These are phyloP conservation scores for Astropecten irregularis DNA, from an alignment of 53 echinoderm and acorn worm species.

Conservation along the genomic window DNA sequence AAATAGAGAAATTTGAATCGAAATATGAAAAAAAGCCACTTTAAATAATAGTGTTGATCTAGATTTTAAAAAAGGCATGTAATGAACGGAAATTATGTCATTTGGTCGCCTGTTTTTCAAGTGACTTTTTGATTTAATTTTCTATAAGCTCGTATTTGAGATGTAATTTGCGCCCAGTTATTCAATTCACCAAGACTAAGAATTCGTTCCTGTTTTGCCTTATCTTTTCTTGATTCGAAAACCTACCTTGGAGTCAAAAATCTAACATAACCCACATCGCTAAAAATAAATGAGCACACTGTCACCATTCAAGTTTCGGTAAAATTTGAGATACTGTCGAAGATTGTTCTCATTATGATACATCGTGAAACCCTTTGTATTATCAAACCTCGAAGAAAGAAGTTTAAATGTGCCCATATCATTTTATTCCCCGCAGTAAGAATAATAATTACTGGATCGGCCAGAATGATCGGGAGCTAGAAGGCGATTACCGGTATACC, in stretches of 20 bases:
- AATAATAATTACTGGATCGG: conserved; percentile 57
- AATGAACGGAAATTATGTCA: no score
- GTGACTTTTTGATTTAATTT: no score
- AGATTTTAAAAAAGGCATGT: no score
- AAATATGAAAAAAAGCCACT: background rate
- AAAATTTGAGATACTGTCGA: background rate
- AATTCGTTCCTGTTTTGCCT: background rate
- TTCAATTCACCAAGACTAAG: no score
- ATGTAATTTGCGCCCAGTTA: no score
- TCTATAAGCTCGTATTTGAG: no score
- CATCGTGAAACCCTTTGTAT: background rate
- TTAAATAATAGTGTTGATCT: no score
- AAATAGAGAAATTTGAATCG: background rate
- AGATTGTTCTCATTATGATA: background rate
- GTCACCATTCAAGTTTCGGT: background rate
- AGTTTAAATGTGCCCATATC: no score
- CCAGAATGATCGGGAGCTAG: conserved; percentile 34
- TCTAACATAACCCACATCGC: background rate
- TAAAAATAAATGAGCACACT: background rate
- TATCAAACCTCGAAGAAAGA: no score
- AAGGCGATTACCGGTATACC: conserved; percentile 25
- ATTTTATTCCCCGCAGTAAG: no score
- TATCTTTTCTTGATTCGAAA: background rate
- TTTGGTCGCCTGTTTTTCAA: no score
- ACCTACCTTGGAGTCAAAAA: background rate